A percentile compares a stretch with the other conserved stretches of the same genome.
Evolutionary conservation across 2,888 invertebrate genomes (phyloP).

Genomic region (Eupithecia dodoneata): DNA sequence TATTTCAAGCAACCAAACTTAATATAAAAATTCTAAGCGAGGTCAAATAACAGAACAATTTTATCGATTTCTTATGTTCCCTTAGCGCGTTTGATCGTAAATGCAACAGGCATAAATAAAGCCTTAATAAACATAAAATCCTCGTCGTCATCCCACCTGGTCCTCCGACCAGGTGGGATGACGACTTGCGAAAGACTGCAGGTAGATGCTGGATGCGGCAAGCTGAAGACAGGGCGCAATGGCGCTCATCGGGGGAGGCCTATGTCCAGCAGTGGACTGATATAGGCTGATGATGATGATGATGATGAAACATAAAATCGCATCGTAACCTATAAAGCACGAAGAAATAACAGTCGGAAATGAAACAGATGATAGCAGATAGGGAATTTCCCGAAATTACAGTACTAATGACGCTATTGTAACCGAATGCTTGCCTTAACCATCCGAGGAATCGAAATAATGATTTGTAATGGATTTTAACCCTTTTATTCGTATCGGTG

Average conservation of each 20-base stretch:
- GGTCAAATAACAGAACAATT: background rate
- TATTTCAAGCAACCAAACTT: background rate
- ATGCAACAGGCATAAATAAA: background rate
- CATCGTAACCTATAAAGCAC: slow-evolving; percentile 19
- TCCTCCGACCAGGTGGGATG: too few relatives aligned
- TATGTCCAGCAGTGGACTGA: too few relatives aligned
- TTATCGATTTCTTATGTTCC: background rate
- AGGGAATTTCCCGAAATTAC: slow-evolving; percentile 38
- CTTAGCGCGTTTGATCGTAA: background rate
- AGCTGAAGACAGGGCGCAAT: too few relatives aligned
- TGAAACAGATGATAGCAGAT: slow-evolving; percentile 41
- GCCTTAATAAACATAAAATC: background rate
- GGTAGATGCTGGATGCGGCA: too few relatives aligned
- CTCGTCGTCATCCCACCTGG: too few relatives aligned
- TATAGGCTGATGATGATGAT: too few relatives aligned
- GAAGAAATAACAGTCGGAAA: slow-evolving; percentile 39
- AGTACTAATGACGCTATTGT: slow-evolving; percentile 42
- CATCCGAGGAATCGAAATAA: slow-evolving; percentile 22
- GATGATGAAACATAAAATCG: slow-evolving; percentile 11
- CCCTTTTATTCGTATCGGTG: background rate
- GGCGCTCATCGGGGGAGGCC: too few relatives aligned
- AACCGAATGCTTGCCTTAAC: slow-evolving; percentile 28
- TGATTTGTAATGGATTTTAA: background rate
- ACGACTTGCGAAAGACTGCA: too few relatives aligned
- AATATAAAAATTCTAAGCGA: background rate